These are phyloP conservation scores for Lasiurus borealis DNA, from an alignment of 2,113 vertebrate genomes.

Conservation along the genomic window DNA sequence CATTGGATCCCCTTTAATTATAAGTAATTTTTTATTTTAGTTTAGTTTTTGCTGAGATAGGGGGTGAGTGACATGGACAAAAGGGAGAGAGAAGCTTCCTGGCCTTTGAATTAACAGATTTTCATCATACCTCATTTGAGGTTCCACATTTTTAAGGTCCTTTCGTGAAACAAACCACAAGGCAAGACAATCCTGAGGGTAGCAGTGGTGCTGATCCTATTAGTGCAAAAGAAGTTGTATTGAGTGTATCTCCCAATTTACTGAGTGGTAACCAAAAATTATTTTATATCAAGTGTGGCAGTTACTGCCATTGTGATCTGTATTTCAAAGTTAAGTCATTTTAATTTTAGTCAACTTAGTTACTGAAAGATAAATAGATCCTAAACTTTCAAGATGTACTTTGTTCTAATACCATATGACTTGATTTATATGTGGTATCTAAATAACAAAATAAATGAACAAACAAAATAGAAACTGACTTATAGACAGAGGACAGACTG, in stretches of 20 bases:
- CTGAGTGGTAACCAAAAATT: conserved; percentile 2
- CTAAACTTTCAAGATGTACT: conserved; percentile 44
- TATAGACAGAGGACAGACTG: background rate
- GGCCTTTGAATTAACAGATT: background rate
- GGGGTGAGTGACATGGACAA: background rate
- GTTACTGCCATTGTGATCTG: background rate
- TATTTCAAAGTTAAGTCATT: conserved; percentile 28
- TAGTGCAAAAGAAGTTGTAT: conserved; percentile 28
- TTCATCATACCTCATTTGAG: background rate
- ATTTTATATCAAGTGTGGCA: background rate
- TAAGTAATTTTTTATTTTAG: conserved; percentile 38
- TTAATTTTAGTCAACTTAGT: conserved; percentile 34
- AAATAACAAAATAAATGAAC: background rate
- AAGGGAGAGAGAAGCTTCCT: conserved; percentile 30
- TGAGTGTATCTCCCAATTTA: background rate
- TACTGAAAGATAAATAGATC: conserved; percentile 38
- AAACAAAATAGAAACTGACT: background rate
- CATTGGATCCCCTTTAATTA: conserved; percentile 30
- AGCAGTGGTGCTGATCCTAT: background rate
- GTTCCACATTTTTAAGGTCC: background rate
- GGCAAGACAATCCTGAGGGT: background rate
- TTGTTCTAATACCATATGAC: background rate
- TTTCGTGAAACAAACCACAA: conserved; percentile 23
- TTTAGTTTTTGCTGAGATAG: conserved; percentile 3
- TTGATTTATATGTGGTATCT: background rate